Base-by-base conservation (phyloP, 2,113 vertebrate genomes). In the Dasyurus viverrinus region DNA sequence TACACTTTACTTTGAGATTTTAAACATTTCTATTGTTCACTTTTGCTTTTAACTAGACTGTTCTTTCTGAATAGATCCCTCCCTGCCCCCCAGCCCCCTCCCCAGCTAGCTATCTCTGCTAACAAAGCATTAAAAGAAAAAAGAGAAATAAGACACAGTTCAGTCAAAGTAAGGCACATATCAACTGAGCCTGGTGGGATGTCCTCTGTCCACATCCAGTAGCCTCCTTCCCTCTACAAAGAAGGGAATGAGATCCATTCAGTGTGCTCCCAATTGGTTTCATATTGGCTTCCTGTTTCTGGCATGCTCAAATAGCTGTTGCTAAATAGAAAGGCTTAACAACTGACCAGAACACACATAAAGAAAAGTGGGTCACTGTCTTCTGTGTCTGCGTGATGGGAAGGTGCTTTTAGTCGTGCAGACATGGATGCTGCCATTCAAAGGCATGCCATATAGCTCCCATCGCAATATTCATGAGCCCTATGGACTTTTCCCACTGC, bases 261-360 rank as follows among this genome's bases (percentile, higher is more conserved):
- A 42, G 22, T 42, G 68, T 36, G 2, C n/a, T 84, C n/a, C n/a
- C 68, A 84, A 42, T 52, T 54, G 3, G 89, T 54, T 42, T 93
- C 53, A 76, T 22, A 26, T 8, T 68, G 92, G 12, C 55, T 91
- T 90, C 36, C 36, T 27, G 2, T 76, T 54, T 46, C 92, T n/a
- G 54, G 47, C 30, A 12, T 89, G 27, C 54, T 90, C 48, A 93
- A 68, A 24, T 90, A 92, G 76, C 84, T 91, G 54, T 46, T 26
- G 53, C 42, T 53, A 48, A 95, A 95, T 91, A 5, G 52, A 68
- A 89, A 36, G 42, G 55, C 76, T 92, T 54, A 90, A 68, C 91
- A 91, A 93, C 42, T 46, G 89, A 57, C n/a, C 46, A 57, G 60
- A 91, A 94, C 1, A 1, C 92, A 54, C 36, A 54, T 54, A 96